These are phyloP conservation scores for Varecia variegata DNA, from an alignment of 2,797 vertebrate genomes.

Conservation along the genomic window DNA sequence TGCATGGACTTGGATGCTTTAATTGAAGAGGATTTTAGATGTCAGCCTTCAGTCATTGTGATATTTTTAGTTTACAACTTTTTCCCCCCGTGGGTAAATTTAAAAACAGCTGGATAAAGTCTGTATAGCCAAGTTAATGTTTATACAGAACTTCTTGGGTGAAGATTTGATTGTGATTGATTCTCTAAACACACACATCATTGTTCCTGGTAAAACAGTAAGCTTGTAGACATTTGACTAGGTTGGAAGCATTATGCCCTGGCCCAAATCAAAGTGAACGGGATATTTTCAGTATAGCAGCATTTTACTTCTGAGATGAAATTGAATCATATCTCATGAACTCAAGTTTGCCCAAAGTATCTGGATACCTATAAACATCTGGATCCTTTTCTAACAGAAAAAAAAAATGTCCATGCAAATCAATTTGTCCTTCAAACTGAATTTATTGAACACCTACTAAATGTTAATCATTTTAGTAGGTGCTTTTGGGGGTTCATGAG, in stretches of 20 bases:
- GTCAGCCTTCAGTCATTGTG: conserved; percentile 61
- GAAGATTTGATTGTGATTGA: conserved; percentile 33
- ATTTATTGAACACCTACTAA: not conserved
- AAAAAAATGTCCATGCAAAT: not conserved
- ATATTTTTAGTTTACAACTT: conserved; percentile 69
- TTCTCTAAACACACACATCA: conserved; percentile 37
- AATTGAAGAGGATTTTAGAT: conserved; percentile 58
- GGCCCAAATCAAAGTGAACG: not conserved
- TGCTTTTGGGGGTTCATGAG: not conserved
- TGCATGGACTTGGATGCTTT: conserved; percentile 40
- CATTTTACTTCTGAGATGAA: conserved; percentile 8
- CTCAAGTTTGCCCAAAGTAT: conserved; percentile 2
- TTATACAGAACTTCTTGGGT: conserved; percentile 48
- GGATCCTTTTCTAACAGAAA: not conserved
- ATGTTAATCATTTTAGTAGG: conserved; percentile 24
- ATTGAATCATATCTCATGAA: not conserved
- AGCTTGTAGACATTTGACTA: not conserved
- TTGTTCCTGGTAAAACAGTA: conserved; percentile 40
- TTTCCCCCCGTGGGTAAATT: not conserved
- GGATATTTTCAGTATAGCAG: conserved; percentile 30
- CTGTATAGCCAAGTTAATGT: conserved; percentile 55
- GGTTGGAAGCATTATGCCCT: not conserved
- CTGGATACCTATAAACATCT: not conserved
- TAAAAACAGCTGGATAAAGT: conserved; percentile 52
- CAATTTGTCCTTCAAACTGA: not conserved